phyloP scores from a whole-genome alignment of 2,113 vertebrate species.

The Puma concolor region DNA sequence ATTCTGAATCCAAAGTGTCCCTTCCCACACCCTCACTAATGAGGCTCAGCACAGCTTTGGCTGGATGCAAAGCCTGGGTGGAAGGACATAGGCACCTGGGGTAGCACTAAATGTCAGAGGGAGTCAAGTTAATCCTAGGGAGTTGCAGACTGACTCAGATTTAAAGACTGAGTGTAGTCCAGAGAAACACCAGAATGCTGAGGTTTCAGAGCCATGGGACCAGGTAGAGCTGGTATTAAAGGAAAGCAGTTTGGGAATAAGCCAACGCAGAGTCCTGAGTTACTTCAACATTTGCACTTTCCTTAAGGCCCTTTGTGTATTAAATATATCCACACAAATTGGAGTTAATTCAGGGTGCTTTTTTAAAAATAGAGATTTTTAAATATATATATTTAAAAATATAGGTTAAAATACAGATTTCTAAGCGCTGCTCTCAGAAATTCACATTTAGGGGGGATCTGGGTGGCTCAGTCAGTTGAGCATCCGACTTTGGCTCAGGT shows the following conservation, averaged over 20 bases:
- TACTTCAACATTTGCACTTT: neutral
- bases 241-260: neutral
- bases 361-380: neutral
- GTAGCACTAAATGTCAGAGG: neutral
- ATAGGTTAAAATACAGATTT: conserved; percentile 12
- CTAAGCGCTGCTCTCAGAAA: neutral
- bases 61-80: neutral
- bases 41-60: neutral
- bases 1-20: neutral
- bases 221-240: neutral
- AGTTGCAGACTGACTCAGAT: neutral
- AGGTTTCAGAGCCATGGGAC: neutral
- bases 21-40: neutral
- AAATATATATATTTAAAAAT: conserved; percentile 2
- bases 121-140: neutral
- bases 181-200: neutral
- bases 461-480: too few relatives aligned
- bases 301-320: neutral
- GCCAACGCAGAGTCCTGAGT: neutral
- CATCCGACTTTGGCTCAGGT: too few relatives aligned
- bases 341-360: neutral
- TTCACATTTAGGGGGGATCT: too few relatives aligned
- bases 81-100: neutral
- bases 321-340: neutral
- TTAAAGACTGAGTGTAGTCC: neutral